Evolutionary conservation across 1,140 invertebrate genomes (phyloP).

Genomic region (Monomorium pharaonis): DNA sequence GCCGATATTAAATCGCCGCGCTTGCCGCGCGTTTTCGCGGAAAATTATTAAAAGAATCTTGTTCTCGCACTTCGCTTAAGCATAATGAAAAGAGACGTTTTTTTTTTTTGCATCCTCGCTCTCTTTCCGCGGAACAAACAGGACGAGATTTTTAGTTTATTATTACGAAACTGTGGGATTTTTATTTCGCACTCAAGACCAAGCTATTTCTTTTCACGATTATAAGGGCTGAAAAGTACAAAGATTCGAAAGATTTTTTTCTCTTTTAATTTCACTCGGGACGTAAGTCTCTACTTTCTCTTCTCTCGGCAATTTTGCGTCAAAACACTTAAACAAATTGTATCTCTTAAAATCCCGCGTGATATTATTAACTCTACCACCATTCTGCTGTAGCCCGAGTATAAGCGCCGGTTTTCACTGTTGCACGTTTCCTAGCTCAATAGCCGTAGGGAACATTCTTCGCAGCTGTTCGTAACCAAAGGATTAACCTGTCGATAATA

Average conservation of each 20-base stretch:
- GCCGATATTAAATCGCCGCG: slow-evolving; percentile 77
- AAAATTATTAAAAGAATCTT: slow-evolving; percentile 29
- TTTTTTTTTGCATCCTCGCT: background rate
- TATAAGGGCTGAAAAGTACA: background rate
- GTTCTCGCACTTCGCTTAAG: background rate
- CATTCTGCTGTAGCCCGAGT: background rate
- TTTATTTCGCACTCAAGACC: slow-evolving; percentile 4
- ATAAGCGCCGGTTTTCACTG: background rate
- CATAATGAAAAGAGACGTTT: background rate
- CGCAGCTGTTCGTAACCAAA: slow-evolving; percentile 68
- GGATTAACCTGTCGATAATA: slow-evolving; percentile 78
- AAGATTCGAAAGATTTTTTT: background rate
- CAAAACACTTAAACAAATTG: background rate
- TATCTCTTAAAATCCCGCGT: background rate
- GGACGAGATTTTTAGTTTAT: slow-evolving; percentile 31
- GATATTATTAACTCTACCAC: background rate
- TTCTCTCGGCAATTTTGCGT: background rate
- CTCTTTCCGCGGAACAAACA: background rate
- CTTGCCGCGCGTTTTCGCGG: background rate
- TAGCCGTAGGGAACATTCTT: slow-evolving; percentile 30
- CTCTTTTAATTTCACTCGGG: background rate
- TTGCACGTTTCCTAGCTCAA: slow-evolving; percentile 14
- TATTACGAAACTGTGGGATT: slow-evolving; percentile 1
- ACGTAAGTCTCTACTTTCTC: background rate
- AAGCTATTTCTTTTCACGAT: background rate